phyloP scores from a whole-genome alignment of 2,113 vertebrate species.

The Scomber japonicus region DNA sequence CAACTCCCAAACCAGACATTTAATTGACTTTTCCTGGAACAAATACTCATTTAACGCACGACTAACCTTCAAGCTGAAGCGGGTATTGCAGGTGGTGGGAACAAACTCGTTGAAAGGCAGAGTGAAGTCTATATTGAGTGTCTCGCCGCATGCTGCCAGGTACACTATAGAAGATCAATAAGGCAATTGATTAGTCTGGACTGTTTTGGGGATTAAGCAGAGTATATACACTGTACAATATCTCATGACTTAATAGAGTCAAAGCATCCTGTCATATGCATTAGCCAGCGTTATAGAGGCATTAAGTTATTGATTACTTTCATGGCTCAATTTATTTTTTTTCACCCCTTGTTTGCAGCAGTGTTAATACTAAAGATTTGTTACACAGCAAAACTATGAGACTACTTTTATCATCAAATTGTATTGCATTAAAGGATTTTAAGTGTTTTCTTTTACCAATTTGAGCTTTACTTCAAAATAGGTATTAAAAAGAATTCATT shows the following conservation, averaged over 20 bases:
- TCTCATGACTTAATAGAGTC: slow-evolving; percentile 44
- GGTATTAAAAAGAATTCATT: too few relatives aligned
- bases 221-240: slow-evolving; percentile 11
- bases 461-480: too few relatives aligned
- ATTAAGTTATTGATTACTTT: neutral
- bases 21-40: neutral
- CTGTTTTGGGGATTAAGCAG: slow-evolving; percentile 20
- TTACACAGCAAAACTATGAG: neutral
- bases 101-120: slow-evolving; percentile 98
- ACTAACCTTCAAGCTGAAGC: slow-evolving; percentile 92
- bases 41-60: neutral
- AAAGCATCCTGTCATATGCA: slow-evolving; percentile 6
- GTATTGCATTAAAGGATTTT: too few relatives aligned
- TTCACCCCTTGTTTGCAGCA: too few relatives aligned
- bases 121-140: slow-evolving; percentile 95
- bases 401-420: neutral
- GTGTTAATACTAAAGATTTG: neutral
- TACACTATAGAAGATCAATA: slow-evolving; percentile 88
- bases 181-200: slow-evolving; percentile 42
- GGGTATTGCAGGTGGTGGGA: slow-evolving; percentile 93
- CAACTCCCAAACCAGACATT: too few relatives aligned
- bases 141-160: slow-evolving; percentile 97
- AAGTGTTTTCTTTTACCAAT: too few relatives aligned
- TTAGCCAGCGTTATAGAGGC: slow-evolving; percentile 12
- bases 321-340: neutral